Evolutionary conservation across 2,113 vertebrate species (phyloP), one percentile per base, ranked within the genome.

Genomic region (Oncorhynchus clarkii): DNA sequence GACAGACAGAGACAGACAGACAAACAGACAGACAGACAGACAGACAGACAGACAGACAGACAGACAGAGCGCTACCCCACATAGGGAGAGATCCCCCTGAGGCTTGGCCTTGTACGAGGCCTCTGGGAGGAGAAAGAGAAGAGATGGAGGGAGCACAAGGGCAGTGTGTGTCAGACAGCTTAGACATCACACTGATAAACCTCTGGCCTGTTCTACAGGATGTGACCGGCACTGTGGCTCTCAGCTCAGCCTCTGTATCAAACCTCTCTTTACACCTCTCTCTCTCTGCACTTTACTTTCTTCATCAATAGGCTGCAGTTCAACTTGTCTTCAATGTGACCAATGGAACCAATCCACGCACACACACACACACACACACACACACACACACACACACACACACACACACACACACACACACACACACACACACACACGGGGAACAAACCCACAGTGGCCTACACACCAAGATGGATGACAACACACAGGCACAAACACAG

Each of bases 401-500:
- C 27, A 27, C 27, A 60, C 59, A 62, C n/a, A 1, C n/a, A 8
- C 59, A 4, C 73, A 67, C 62, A 14, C 67, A 39, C 22, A 31
- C 68, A 62, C 78, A 69, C 64, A 45, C 49, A 39, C 12, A 74
- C 31, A 71, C 69, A 45, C 34, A 70, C 16, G 49, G 48, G 51
- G 62, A 78, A 12, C 48, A 54, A 48, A 29, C 48, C 14, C 3
- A 72, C 16, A 16, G 49, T 12, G 31, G 26, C 34, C 51, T 22
- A 57, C 69, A 73, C 60, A 71, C 76, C 66, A 16, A 62, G 48
- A 20, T 27, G 65, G 4, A 60, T 24, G 60, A 49, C 69, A 5
- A 27, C n/a, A 48, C 16, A 64, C 27, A 64, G 67, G 34, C 76
- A 75, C 69, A 72, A 71, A 80, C 67, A 76, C 71, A 83, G 57